Base-by-base conservation (phyloP, 23 tunicate genomes). In the Halocynthia roretzi region DNA sequence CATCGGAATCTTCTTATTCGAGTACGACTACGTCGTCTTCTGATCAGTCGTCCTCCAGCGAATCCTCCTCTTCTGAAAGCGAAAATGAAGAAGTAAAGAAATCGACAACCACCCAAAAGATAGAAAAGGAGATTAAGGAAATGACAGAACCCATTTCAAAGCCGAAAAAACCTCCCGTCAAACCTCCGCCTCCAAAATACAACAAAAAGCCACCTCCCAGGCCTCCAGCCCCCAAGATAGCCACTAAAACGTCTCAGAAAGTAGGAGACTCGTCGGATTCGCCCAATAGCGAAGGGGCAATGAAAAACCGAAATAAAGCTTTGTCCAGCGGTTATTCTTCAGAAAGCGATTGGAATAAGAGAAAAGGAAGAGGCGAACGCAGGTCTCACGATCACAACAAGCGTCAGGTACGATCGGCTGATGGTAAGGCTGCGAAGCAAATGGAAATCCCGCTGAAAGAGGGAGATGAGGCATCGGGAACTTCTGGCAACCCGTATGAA, bases 301-400 rank as follows among this genome's bases (percentile, higher is more conserved):
- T 31, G 44, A 31, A 31, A 31, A 31, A 31, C 8, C 61, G 54
- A 10, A 82, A 71, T 54, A 81, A 44, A 18, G 62, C 62, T 12
- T 73, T 57, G 7, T 87, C 93, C 11, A 87, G 93, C 40, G 93
- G 86, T 52, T 87, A 82, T 62, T 82, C 93, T 7, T 87, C 93
- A 8, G 86, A 74, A 74, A 48, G 78, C 67, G 78, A 54, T 54
- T 21, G 62, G 22, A 23, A 50, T 44, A 54, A 56, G 31, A 40
- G 50, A 74, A 9, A 53, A 6, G 44, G 60, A 82, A 18, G 82
- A 55, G 17, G 74, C 72, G 81, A 77, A 77, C n/a, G 19, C 75
- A 49, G 76, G 50, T 15, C 60, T 53, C 55, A 53, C 50, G 71
- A 61, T 0, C 10, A 77, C 17, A 50, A 54, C 9, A 48, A 14